Conservation (phyloP, 2,888 invertebrate genomes). For the Notocelia uddmanniana region DNA sequence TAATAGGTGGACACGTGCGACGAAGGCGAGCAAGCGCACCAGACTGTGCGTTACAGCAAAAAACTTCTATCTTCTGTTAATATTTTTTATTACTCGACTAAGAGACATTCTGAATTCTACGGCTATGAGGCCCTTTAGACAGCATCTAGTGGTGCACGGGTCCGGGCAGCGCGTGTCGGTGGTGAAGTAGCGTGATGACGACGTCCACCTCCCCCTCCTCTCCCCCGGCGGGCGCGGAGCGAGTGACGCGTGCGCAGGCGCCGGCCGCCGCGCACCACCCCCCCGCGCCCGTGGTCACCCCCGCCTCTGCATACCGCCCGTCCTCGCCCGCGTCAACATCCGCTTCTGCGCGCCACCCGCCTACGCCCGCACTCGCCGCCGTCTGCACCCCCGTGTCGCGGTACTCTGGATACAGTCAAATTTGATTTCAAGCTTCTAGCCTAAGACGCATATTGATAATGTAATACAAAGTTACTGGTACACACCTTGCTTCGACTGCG, state of each 20-base stretch:
- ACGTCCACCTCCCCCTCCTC: conserved; percentile 51
- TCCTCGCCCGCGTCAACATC: conserved; percentile 13
- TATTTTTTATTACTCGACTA: too few species aligned
- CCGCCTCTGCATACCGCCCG: too few species aligned
- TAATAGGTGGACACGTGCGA: too few species aligned
- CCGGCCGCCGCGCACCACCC: conserved; percentile 45
- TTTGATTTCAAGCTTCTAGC: too few species aligned
- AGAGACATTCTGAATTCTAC: neutral
- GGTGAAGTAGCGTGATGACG: conserved; percentile 59
- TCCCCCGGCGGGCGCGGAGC: conserved; percentile 37
- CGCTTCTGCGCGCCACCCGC: neutral
- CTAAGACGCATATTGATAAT: neutral
- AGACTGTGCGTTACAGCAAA: too few species aligned
- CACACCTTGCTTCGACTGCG: conserved; percentile 15
- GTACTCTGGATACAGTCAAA: neutral
- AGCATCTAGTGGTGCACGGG: neutral
- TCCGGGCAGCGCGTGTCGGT: conserved; percentile 52
- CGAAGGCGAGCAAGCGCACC: too few species aligned
- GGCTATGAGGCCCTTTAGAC: neutral
- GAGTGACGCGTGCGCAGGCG: conserved; percentile 54
- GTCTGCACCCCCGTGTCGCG: conserved; percentile 35
- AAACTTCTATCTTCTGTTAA: too few species aligned
- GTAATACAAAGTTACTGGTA: neutral
- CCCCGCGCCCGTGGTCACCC: too few species aligned
- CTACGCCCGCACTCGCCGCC: conserved; percentile 14